Evolutionary conservation across 1,140 invertebrate genomes (phyloP).

Genomic region (Drosophila sp.): DNA sequence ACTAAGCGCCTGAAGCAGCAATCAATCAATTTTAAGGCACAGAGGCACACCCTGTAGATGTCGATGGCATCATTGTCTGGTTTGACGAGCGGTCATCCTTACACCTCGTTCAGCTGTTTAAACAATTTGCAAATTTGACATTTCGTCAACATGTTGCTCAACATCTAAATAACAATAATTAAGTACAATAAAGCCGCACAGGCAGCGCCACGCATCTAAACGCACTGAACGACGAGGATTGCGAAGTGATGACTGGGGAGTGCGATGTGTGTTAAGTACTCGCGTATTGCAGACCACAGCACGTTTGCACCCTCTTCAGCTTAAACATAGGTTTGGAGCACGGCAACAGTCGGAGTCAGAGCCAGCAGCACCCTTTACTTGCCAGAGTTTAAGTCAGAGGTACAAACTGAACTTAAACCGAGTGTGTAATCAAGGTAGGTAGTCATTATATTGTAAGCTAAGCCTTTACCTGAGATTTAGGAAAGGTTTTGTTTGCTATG

Average conservation of each 20-base stretch:
- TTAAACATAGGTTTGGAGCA: slow-evolving; percentile 74
- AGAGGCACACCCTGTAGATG: slow-evolving; percentile 16
- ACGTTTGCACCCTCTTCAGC: slow-evolving; percentile 76
- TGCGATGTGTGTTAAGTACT: slow-evolving; percentile 24
- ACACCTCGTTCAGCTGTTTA: slow-evolving; percentile 51
- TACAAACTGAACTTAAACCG: not conserved
- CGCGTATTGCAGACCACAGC: slow-evolving; percentile 41
- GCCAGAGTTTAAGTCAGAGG: slow-evolving; percentile 16
- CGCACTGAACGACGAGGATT: not conserved
- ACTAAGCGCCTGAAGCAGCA: slow-evolving; percentile 66
- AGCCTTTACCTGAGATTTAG: slow-evolving; percentile 65
- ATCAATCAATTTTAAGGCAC: slow-evolving; percentile 75
- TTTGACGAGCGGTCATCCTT: not conserved
- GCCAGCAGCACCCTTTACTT: not conserved
- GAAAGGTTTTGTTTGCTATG: slow-evolving; percentile 64
- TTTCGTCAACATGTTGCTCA: slow-evolving; percentile 81
- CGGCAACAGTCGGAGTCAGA: slow-evolving; percentile 46
- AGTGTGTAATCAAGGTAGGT: slow-evolving; percentile 82
- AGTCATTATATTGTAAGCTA: slow-evolving; percentile 80
- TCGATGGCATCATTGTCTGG: slow-evolving; percentile 1
- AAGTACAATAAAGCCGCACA: slow-evolving; percentile 74
- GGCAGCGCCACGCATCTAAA: slow-evolving; percentile 24
- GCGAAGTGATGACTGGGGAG: slow-evolving; percentile 5
- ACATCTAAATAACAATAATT: slow-evolving; percentile 83
- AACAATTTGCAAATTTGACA: slow-evolving; percentile 83